Percentiles rank a stretch among this genome's conserved stretches.
Conservation (phyloP, 1,140 invertebrate species). For the Idris sp. region DNA sequence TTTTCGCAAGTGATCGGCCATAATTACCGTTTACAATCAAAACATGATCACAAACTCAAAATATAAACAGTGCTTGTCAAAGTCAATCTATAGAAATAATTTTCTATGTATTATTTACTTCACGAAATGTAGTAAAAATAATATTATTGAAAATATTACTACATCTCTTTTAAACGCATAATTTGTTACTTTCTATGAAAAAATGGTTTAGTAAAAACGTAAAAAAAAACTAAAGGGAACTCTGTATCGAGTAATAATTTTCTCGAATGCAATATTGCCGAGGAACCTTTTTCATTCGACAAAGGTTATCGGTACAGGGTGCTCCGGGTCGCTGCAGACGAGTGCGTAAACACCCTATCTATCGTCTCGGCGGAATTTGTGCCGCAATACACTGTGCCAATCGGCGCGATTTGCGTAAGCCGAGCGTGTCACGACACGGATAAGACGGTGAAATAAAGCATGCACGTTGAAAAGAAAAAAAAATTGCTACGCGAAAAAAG, state of each 20-base stretch:
- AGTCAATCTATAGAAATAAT: no score
- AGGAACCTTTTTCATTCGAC: conserved; percentile 40
- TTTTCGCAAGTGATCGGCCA: no score
- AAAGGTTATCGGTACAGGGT: conserved; percentile 62
- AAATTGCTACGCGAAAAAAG: conserved; percentile 23
- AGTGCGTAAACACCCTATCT: conserved; percentile 71
- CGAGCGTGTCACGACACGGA: conserved; percentile 23
- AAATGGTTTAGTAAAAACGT: no score
- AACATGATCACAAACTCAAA: no score
- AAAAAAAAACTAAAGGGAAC: background rate
- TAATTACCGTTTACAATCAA: no score
- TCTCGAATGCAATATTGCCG: conserved; percentile 13
- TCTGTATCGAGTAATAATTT: conserved; percentile 17
- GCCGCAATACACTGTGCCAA: conserved; percentile 52
- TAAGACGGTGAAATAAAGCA: conserved; percentile 38
- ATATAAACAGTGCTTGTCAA: no score
- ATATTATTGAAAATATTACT: no score
- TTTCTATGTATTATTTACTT: no score
- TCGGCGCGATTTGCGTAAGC: conserved; percentile 54
- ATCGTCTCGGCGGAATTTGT: conserved; percentile 43
- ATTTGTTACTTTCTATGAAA: no score
- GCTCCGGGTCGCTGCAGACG: conserved; percentile 66
- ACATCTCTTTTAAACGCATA: no score
- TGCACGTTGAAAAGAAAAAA: no score
- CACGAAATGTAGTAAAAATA: no score